A percentile compares a stretch with the other conserved stretches of the same genome.
These are phyloP conservation scores for Pseudochirops cupreus DNA, from an alignment of 2,797 vertebrate genomes.

Conservation along the genomic window DNA sequence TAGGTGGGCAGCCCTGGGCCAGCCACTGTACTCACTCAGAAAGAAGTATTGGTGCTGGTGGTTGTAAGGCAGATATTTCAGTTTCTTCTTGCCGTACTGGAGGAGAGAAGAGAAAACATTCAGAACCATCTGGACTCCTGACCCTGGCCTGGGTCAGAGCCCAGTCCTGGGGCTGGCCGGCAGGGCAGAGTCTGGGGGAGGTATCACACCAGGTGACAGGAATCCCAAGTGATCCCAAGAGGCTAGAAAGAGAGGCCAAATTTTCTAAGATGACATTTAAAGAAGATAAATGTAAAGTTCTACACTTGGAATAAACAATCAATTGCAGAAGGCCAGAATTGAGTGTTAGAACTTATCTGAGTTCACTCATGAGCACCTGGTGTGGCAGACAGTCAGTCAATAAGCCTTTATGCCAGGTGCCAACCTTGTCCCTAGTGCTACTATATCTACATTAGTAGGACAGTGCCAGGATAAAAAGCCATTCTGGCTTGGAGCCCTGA, in stretches of 20 bases:
- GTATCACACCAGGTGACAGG: not conserved
- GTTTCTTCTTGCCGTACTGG: conserved; percentile 96
- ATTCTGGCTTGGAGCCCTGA: not conserved
- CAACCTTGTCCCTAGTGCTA: no score
- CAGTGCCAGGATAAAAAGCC: not conserved
- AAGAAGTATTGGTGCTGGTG: conserved; percentile 97
- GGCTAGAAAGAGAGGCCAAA: not conserved
- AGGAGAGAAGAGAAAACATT: not conserved
- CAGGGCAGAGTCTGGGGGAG: not conserved
- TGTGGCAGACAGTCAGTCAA: not conserved
- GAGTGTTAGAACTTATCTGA: not conserved
- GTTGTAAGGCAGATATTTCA: conserved; percentile 95
- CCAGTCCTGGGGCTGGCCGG: not conserved
- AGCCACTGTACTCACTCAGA: conserved; percentile 88
- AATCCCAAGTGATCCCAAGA: not conserved
- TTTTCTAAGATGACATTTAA: not conserved
- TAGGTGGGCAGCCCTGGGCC: not conserved
- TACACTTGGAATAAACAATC: not conserved
- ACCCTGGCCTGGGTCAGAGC: not conserved
- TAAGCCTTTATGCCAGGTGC: not conserved
- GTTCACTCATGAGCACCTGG: not conserved
- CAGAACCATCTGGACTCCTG: fast-evolving
- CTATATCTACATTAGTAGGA: not conserved
- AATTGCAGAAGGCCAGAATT: not conserved
- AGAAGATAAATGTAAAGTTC: not conserved